phyloP scores from a whole-genome alignment of 1,140 invertebrate species.

The Apolygus lucorum region DNA sequence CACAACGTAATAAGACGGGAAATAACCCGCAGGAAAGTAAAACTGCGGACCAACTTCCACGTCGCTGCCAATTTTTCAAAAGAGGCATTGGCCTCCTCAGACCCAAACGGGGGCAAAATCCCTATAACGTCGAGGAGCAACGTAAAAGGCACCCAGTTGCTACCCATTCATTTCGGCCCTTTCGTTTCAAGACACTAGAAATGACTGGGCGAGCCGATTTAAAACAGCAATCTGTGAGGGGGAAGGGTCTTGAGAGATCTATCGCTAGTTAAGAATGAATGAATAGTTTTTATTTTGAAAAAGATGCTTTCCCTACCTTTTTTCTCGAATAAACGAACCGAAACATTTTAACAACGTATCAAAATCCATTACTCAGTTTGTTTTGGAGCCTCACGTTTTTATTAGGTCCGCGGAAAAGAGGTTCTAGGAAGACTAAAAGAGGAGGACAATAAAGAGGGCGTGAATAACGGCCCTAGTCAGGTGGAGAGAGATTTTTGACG shows the following conservation, averaged over 20 bases:
- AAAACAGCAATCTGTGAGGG: background rate
- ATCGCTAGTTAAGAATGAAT: background rate
- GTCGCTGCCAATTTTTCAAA: too few relatives aligned
- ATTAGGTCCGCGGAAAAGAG: background rate
- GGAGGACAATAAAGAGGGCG: background rate
- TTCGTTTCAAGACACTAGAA: background rate
- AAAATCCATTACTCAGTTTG: background rate
- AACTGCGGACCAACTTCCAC: too few relatives aligned
- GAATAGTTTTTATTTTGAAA: background rate
- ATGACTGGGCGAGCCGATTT: background rate
- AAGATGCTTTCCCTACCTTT: background rate
- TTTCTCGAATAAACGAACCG: background rate
- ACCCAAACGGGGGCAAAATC: background rate
- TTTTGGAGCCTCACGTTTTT: background rate
- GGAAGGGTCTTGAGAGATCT: background rate
- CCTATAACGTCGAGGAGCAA: background rate
- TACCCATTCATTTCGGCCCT: background rate
- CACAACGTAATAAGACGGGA: too few relatives aligned
- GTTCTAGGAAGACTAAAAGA: background rate
- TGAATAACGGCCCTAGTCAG: background rate
- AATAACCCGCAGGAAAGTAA: too few relatives aligned
- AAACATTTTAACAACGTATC: background rate
- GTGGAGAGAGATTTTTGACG: background rate
- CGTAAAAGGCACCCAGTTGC: background rate
- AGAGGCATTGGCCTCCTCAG: too few relatives aligned